These are phyloP conservation scores for Caenorhabditis sinica DNA, from an alignment of 2,888 invertebrate genomes.

Conservation along the genomic window DNA sequence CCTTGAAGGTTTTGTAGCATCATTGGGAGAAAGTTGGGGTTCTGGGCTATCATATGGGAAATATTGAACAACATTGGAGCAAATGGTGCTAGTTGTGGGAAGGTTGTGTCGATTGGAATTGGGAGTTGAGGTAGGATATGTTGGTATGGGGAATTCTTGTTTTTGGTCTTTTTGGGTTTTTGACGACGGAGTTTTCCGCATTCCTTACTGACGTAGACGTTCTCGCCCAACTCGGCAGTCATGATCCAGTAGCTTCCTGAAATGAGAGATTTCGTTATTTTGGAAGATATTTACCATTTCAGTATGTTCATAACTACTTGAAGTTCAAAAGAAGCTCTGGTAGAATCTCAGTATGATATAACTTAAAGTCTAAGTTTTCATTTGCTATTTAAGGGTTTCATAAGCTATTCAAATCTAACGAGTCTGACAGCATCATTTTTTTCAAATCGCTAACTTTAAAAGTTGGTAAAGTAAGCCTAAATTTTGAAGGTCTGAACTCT, in stretches of 20 bases:
- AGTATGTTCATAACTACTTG: too few relatives aligned
- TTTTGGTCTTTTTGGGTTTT: background rate
- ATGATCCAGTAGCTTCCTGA: slow-evolving; percentile 50
- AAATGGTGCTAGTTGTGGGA: background rate
- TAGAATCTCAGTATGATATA: too few relatives aligned
- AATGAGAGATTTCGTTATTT: background rate
- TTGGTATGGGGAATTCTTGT: too few relatives aligned
- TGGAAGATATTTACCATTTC: too few relatives aligned
- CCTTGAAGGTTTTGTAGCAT: slow-evolving; percentile 9
- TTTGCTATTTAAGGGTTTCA: too few relatives aligned
- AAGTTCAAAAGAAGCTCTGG: too few relatives aligned
- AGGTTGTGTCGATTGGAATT: background rate
- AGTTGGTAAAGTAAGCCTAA: too few relatives aligned
- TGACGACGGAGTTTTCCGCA: slow-evolving; percentile 43
- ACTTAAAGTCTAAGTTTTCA: too few relatives aligned
- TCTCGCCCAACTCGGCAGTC: background rate
- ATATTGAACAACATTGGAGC: background rate
- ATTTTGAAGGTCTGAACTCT: too few relatives aligned
- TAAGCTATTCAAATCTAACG: too few relatives aligned
- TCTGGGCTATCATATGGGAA: background rate
- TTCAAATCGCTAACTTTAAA: too few relatives aligned
- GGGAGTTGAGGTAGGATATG: background rate
- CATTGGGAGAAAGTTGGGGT: background rate
- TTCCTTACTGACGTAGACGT: slow-evolving; percentile 19
- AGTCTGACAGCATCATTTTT: too few relatives aligned